Conservation (phyloP, 2,113 vertebrate species). For the Halcyon malimbica region DNA sequence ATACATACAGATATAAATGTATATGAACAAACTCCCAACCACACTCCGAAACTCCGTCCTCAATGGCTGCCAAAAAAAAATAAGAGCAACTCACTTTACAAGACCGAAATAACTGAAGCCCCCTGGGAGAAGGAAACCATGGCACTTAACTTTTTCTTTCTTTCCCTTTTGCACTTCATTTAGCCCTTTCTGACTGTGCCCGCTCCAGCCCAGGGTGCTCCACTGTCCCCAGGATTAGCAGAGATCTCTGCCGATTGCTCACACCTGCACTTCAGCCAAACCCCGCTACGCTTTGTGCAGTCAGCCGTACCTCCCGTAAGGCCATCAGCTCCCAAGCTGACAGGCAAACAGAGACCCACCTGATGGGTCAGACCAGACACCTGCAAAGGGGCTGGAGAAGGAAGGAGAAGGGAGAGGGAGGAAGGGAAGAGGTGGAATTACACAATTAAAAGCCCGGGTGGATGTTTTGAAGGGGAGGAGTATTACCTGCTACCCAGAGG, state of each 20-base stretch:
- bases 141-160: background rate
- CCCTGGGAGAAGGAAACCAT: background rate
- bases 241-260: conserved; percentile 86
- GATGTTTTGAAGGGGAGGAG: background rate
- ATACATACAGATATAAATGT: background rate
- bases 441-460: conserved; percentile 38
- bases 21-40: background rate
- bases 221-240: conserved; percentile 84
- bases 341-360: conserved; percentile 89
- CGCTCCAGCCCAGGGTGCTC: conserved; percentile 65
- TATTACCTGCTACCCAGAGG: background rate
- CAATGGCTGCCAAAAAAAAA: fast-evolving
- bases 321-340: conserved; percentile 85
- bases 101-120: background rate
- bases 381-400: conserved; percentile 57
- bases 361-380: conserved; percentile 80
- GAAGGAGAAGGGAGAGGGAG: background rate
- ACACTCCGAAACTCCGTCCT: background rate
- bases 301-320: conserved; percentile 86
- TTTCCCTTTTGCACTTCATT: conserved; percentile 40
- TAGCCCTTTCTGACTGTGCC: conserved; percentile 46
- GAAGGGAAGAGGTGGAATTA: conserved; percentile 53
- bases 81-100: background rate
- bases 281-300: conserved; percentile 82
- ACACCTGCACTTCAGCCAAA: conserved; percentile 85